These are phyloP conservation scores for Cheilosia impressa DNA, from an alignment of 2,888 invertebrate genomes.

Conservation along the genomic window DNA sequence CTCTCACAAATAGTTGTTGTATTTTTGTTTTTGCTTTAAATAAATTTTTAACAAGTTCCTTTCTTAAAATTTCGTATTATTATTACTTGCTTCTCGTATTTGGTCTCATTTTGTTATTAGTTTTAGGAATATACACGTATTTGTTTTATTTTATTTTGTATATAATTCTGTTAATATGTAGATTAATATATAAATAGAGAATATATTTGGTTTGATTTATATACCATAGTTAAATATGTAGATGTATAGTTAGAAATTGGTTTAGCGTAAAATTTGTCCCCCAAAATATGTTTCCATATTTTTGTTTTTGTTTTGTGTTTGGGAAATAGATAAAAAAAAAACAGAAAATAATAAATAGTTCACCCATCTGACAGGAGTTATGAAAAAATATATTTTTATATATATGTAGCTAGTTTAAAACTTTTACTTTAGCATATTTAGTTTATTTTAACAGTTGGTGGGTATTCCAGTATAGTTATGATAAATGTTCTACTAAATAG, in stretches of 20 bases:
- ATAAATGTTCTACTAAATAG: slow-evolving; percentile 42
- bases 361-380: slow-evolving; percentile 84
- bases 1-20: slow-evolving; percentile 47
- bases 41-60: slow-evolving; percentile 8
- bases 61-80: slow-evolving; percentile 6
- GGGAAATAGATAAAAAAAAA: slow-evolving; percentile 18
- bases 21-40: slow-evolving; percentile 35
- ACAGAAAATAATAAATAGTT: slow-evolving; percentile 66
- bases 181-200: slow-evolving; percentile 65
- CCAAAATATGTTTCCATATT: slow-evolving; percentile 31
- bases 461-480: slow-evolving; percentile 38
- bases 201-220: slow-evolving; percentile 31
- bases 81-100: slow-evolving; percentile 33
- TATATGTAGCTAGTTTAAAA: slow-evolving; percentile 7
- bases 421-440: slow-evolving; percentile 6
- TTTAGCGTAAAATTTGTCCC: slow-evolving; percentile 74
- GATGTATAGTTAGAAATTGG: slow-evolving; percentile 53
- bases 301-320: slow-evolving; percentile 24
- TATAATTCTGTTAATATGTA: slow-evolving; percentile 46
- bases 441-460: slow-evolving; percentile 60
- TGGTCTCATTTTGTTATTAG: slow-evolving; percentile 57
- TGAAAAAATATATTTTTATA: slow-evolving; percentile 64
- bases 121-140: not conserved
- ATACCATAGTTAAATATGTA: slow-evolving; percentile 39
- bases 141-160: slow-evolving; percentile 48